These are phyloP conservation scores for Pseudonaja textilis DNA, from an alignment of 2,113 vertebrate genomes.

Conservation along the genomic window DNA sequence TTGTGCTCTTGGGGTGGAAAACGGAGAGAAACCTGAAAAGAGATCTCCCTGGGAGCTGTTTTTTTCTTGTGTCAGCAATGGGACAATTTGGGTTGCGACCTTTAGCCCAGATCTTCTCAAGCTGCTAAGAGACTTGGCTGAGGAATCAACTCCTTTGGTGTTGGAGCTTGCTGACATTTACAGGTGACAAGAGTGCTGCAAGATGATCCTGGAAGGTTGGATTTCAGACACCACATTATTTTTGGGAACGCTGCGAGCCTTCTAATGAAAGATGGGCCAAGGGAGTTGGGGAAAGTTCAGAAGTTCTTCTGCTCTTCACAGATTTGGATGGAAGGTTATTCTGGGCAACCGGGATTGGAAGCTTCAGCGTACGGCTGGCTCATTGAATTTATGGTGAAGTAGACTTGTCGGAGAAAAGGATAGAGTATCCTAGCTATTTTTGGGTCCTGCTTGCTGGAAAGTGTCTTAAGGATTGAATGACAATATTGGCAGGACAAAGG, in stretches of 20 bases:
- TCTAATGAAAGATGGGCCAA: conserved; percentile 38
- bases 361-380: not conserved
- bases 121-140: not conserved
- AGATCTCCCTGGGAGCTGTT: no score
- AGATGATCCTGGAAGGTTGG: conserved; percentile 3
- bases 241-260: conserved; percentile 53
- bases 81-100: not conserved
- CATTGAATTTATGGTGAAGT: not conserved
- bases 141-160: rapidly evolving
- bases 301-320: conserved; percentile 5
- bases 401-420: not conserved
- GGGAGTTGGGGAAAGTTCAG: conserved; percentile 37
- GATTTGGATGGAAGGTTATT: not conserved
- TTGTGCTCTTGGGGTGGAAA: not conserved
- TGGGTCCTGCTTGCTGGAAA: not conserved
- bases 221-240: not conserved
- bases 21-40: not conserved
- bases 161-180: conserved; percentile 2
- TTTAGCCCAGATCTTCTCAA: conserved; percentile 29
- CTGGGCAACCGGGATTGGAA: not conserved
- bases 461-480: not conserved
- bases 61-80: not conserved
- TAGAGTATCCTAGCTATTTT: not conserved
- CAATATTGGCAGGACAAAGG: not conserved
- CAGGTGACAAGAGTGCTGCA: not conserved